phyloP scores from a whole-genome alignment of 2,888 invertebrate genomes.

The Bugulina stolonifera region DNA sequence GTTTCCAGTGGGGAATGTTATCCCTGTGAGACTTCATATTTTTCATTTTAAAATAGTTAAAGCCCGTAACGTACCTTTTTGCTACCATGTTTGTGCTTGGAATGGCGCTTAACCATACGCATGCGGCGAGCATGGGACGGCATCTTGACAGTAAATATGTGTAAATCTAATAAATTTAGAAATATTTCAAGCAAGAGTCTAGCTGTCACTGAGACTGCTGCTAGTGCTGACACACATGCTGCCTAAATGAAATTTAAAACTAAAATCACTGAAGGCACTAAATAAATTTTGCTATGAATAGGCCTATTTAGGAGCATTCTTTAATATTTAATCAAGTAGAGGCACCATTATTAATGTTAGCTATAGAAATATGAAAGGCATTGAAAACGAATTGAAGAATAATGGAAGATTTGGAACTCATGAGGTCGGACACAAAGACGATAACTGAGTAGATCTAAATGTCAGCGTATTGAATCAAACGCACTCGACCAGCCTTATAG shows the following conservation, averaged over 20 bases:
- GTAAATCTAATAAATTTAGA: too few species aligned
- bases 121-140: background rate
- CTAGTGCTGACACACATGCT: background rate
- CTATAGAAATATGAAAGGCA: too few species aligned
- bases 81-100: background rate
- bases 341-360: background rate
- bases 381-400: background rate
- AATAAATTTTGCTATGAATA: background rate
- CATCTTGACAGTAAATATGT: background rate
- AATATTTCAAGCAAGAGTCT: too few species aligned
- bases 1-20: too few species aligned
- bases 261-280: background rate
- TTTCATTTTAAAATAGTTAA: too few species aligned
- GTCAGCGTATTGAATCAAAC: too few species aligned
- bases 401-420: too few species aligned
- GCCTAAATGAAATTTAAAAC: background rate
- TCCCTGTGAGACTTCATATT: too few species aligned
- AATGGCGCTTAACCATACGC: conserved; percentile 18
- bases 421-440: too few species aligned
- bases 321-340: background rate
- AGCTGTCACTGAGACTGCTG: too few species aligned
- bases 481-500: too few species aligned
- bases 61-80: conserved; percentile 9
- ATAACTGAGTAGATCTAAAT: too few species aligned
- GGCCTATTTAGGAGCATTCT: background rate